Percentiles rank a stretch among this genome's conserved stretches.
phyloP scores from a whole-genome alignment of 2,113 vertebrate genomes.

The Cavia aperea region DNA sequence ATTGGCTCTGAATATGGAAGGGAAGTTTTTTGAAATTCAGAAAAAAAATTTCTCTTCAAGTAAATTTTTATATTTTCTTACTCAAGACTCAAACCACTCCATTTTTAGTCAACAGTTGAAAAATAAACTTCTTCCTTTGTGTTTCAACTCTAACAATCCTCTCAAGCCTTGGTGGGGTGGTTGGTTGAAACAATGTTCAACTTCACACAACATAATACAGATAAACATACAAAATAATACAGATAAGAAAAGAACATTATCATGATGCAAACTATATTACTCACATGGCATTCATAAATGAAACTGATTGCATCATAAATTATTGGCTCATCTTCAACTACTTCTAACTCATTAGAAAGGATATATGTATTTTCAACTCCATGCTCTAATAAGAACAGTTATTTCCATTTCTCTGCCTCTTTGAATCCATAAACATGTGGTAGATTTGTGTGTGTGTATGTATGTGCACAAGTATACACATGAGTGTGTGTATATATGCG shows the following conservation, averaged over 20 bases:
- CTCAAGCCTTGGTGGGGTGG: not conserved
- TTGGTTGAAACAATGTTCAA: not conserved
- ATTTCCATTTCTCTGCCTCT: not conserved
- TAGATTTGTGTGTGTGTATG: not conserved
- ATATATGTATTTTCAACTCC: not conserved
- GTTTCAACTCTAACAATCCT: not conserved
- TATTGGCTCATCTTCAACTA: not conserved
- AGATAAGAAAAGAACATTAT: not conserved
- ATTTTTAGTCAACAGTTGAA: slow-evolving; percentile 22
- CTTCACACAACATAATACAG: not conserved
- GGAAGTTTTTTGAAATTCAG: not conserved
- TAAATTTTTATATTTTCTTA: not conserved
- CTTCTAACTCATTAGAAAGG: not conserved
- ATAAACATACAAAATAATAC: not conserved
- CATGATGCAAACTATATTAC: not conserved
- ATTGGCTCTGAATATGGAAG: not conserved
- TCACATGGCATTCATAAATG: not conserved
- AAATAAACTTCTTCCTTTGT: not conserved
- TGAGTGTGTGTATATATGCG: not conserved
- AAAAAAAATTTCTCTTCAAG: not conserved
- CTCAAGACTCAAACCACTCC: not conserved
- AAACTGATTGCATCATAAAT: not conserved
- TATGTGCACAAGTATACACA: no score
- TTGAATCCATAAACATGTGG: not conserved
- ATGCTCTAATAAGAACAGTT: not conserved